Base-by-base conservation (phyloP, 2,797 vertebrate species). In the Bufotes viridis region DNA sequence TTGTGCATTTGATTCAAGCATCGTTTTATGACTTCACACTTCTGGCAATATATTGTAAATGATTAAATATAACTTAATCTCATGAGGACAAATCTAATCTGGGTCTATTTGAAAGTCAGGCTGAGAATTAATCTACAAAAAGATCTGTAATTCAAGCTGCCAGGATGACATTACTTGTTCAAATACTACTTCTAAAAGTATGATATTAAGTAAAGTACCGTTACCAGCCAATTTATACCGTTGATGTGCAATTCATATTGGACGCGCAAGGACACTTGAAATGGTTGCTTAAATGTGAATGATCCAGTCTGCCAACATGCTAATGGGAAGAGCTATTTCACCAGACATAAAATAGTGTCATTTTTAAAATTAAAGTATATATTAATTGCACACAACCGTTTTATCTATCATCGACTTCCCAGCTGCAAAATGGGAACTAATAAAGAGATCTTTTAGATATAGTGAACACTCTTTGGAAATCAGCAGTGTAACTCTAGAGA, bases 91-190 rank as follows among this genome's bases (percentile, higher is more conserved):
- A 63, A 70, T 79, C 58, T 80, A 80, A 60, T 84, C 51, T 78
- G 51, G 49, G n/a, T 34, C 42, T n/a, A 81, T 78, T 79, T 88
- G 24, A 88, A 88, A 74, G 65, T 70, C 74, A 84, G 29, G 49
- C 67, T 70, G 7, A 24, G 42, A 55, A 82, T 53, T 20, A 17
- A 51, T n/a, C 29, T 24, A 60, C 51, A 79, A 82, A 75, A 67
- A 76, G 78, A 87, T 51, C 53, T 69, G 87, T 88, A 88, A 88
- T 84, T 88, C 51, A 79, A 83, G 82, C 79, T 82, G 72, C 69
- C 72, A 65, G 57, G 53, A 69, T 84, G 81, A 88, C 61, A 78
- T 83, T 67, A 81, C 51, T 75, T 61, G 34, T 63, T 78, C 57
- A 88, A 49, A 84, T 22, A 78, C 58, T 80, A 57, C 15, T 69